These are phyloP conservation scores for Lepidochitona cinerea DNA, from an alignment of 2,888 invertebrate species.

Conservation along the genomic window DNA sequence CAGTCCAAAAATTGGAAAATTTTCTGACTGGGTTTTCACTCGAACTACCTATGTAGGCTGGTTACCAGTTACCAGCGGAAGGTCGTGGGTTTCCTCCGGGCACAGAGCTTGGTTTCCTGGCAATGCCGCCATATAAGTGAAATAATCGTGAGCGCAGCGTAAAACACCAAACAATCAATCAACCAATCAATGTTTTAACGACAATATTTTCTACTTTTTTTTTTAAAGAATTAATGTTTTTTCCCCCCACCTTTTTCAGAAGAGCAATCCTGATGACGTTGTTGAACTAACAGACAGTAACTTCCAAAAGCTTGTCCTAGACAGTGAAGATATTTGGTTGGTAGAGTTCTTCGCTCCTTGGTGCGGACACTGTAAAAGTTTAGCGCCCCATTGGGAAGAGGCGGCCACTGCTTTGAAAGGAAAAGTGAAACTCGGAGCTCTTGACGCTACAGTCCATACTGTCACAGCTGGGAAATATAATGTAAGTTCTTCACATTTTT, in stretches of 20 bases:
- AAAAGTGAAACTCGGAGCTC: slow-evolving; percentile 91
- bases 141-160: too few species aligned
- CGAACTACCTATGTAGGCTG: too few species aligned
- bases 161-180: too few species aligned
- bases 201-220: too few species aligned
- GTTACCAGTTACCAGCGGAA: too few species aligned
- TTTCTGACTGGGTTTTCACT: too few species aligned
- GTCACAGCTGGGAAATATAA: slow-evolving; percentile 86
- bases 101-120: too few species aligned
- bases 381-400: slow-evolving; percentile 96
- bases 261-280: slow-evolving; percentile 73
- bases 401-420: slow-evolving; percentile 96
- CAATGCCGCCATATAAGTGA: too few species aligned
- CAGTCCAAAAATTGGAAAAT: too few species aligned
- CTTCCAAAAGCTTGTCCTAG: slow-evolving; percentile 91
- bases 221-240: not conserved
- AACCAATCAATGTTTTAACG: too few species aligned
- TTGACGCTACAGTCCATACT: slow-evolving; percentile 95
- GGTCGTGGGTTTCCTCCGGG: too few species aligned
- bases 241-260: not conserved
- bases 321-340: slow-evolving; percentile 96
- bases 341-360: slow-evolving; percentile 94
- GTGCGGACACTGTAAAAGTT: slow-evolving; percentile 85
- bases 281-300: slow-evolving; percentile 95
- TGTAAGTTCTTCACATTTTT: too few species aligned